Conservation (phyloP, 2,888 invertebrate species). For the Mactromeris polynyma region DNA sequence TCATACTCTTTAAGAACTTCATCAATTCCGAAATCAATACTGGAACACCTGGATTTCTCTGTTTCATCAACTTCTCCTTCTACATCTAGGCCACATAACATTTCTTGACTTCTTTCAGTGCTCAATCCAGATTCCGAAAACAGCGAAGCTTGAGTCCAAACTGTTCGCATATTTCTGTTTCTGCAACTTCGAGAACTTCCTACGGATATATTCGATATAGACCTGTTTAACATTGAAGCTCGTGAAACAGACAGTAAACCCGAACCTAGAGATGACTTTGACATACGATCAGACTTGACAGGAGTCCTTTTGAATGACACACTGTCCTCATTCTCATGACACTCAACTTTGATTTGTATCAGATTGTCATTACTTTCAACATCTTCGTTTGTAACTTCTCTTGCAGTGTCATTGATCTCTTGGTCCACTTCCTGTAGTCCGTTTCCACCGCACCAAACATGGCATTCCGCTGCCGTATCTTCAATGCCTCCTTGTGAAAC, state of each 20-base stretch:
- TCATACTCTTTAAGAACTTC: conserved; percentile 39
- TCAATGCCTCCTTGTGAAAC: background rate
- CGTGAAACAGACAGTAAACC: conserved; percentile 41
- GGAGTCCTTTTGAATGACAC: background rate
- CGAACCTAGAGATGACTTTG: conserved; percentile 47
- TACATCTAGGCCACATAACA: background rate
- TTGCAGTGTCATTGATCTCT: background rate
- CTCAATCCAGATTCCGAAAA: conserved; percentile 13
- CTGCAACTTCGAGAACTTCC: conserved; percentile 22
- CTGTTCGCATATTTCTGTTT: conserved; percentile 49
- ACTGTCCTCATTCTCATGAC: conserved; percentile 18
- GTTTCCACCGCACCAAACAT: conserved; percentile 7
- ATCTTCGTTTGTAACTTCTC: background rate
- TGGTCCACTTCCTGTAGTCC: background rate
- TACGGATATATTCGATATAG: conserved; percentile 51
- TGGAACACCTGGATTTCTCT: conserved; percentile 40
- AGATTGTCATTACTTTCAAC: background rate
- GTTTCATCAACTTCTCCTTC: background rate
- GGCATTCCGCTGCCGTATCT: background rate
- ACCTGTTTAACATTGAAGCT: conserved; percentile 42
- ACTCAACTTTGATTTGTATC: conserved; percentile 42
- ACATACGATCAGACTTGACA: conserved; percentile 23
- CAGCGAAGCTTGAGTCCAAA: conserved; percentile 61
- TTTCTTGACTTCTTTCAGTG: background rate
- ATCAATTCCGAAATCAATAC: conserved; percentile 63